Conservation (phyloP, 1,140 invertebrate species). For the Nebria ingens region DNA sequence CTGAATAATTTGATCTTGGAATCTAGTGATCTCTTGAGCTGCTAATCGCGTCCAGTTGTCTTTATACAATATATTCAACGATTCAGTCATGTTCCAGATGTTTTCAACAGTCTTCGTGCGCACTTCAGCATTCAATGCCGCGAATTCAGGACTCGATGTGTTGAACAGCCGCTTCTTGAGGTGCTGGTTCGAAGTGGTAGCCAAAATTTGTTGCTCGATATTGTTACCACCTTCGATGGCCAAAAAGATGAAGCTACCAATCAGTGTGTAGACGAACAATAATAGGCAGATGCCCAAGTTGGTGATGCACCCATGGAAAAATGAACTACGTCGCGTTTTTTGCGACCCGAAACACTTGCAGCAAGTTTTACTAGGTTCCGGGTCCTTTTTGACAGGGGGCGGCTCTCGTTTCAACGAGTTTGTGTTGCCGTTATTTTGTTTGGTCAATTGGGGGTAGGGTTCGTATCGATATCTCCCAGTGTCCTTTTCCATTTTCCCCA, state of each 20-base stretch:
- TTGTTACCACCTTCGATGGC: conserved; percentile 72
- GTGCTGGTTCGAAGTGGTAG: conserved; percentile 23
- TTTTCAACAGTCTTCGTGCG: conserved; percentile 70
- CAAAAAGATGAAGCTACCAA: conserved; percentile 87
- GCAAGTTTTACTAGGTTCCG: conserved; percentile 31
- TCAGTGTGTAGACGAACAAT: conserved; percentile 78
- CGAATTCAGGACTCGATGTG: conserved; percentile 24
- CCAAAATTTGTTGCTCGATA: conserved; percentile 36
- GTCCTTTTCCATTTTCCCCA: conserved; percentile 26
- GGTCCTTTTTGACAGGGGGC: conserved; percentile 26
- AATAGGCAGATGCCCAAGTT: conserved; percentile 81
- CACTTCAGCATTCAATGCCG: conserved; percentile 45
- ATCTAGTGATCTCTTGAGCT: conserved; percentile 74
- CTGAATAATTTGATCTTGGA: conserved; percentile 77
- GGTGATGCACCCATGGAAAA: conserved; percentile 63
- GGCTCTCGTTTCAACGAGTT: conserved; percentile 37
- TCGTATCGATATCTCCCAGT: conserved; percentile 30
- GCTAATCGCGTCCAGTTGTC: conserved; percentile 89
- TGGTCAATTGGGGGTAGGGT: conserved; percentile 26
- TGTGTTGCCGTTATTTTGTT: conserved; percentile 37
- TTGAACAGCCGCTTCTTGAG: conserved; percentile 22
- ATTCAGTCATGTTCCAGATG: conserved; percentile 92
- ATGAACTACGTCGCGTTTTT: conserved; percentile 50
- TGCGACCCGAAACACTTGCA: conserved; percentile 58
- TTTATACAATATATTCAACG: conserved; percentile 84